These are phyloP conservation scores for Beroe ovata DNA, from an alignment of 37 sponge, comb jelly and placozoan species.

Conservation along the genomic window DNA sequence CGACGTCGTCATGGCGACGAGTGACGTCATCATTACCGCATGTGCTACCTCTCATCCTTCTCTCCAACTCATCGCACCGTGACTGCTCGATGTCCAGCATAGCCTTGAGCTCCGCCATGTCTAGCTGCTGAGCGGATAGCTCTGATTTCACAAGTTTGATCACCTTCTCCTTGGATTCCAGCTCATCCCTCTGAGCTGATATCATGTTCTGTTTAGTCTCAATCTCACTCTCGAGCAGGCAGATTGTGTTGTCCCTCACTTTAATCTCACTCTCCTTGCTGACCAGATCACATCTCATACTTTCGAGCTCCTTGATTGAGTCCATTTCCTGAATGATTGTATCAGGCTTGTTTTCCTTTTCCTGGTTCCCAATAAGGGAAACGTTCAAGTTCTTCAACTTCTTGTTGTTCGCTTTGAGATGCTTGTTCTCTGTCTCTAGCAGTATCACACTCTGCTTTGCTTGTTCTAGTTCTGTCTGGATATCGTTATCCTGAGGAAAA, in stretches of 20 bases:
- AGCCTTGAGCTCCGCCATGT: slow-evolving; percentile 61
- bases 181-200: slow-evolving; percentile 13
- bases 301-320: slow-evolving; percentile 27
- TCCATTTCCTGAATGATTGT: slow-evolving; percentile 41
- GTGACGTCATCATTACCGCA: not conserved
- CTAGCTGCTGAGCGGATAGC: slow-evolving; percentile 65
- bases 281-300: slow-evolving; percentile 1
- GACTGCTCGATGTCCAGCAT: slow-evolving; percentile 48
- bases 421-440: slow-evolving; percentile 49
- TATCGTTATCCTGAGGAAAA: slow-evolving; percentile 7
- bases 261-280: slow-evolving; percentile 7
- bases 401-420: slow-evolving; percentile 28
- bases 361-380: not conserved
- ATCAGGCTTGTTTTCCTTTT: not conserved
- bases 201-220: slow-evolving; percentile 18
- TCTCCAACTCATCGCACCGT: slow-evolving; percentile 45
- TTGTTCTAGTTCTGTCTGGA: not conserved
- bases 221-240: slow-evolving; percentile 23
- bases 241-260: slow-evolving; percentile 6
- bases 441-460: slow-evolving; percentile 7
- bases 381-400: slow-evolving; percentile 16
- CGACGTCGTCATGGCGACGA: not conserved
- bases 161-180: slow-evolving; percentile 62
- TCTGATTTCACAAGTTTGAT: slow-evolving; percentile 36
- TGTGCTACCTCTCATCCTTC: not conserved